Evolutionary conservation across 2,888 invertebrate genomes (phyloP).

Genomic region (Chromoteleia sp.): DNA sequence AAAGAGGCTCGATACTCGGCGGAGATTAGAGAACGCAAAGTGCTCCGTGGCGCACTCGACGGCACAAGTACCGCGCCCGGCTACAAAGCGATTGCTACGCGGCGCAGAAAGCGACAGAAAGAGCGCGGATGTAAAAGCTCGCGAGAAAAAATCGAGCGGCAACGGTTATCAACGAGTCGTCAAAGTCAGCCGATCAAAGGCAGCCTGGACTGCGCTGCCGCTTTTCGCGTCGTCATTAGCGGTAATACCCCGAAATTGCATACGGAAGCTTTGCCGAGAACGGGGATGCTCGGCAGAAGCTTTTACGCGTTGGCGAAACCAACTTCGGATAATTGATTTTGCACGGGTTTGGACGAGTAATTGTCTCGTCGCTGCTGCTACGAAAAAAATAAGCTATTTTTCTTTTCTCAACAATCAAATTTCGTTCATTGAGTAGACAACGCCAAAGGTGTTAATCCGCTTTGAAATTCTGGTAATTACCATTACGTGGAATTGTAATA

Average conservation of each 20-base stretch:
- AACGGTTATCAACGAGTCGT: constrained; percentile 50
- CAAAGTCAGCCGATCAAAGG: constrained; percentile 54
- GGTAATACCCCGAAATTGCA: constrained; percentile 35
- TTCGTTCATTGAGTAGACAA: background rate
- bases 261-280: constrained; percentile 1
- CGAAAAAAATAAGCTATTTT: constrained; percentile 3
- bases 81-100: constrained; percentile 45
- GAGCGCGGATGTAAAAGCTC: constrained; percentile 35
- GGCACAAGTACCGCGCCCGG: constrained; percentile 37
- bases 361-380: constrained; percentile 21
- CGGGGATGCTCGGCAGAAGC: constrained; percentile 27
- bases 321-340: constrained; percentile 33
- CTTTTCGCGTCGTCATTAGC: constrained; percentile 40
- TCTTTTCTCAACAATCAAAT: background rate
- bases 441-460: background rate
- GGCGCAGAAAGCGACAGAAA: constrained; percentile 5
- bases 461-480: constrained; percentile 5
- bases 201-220: constrained; percentile 2
- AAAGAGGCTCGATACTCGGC: constrained; percentile 36
- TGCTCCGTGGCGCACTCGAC: constrained; percentile 31
- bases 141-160: constrained; percentile 49
- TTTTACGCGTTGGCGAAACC: constrained; percentile 33
- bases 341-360: constrained; percentile 14
- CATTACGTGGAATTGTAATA: background rate
- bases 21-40: constrained; percentile 55